Evolutionary conservation across 2,797 vertebrate species (phyloP).

Genomic region (Gymnothorax reevesii): DNA sequence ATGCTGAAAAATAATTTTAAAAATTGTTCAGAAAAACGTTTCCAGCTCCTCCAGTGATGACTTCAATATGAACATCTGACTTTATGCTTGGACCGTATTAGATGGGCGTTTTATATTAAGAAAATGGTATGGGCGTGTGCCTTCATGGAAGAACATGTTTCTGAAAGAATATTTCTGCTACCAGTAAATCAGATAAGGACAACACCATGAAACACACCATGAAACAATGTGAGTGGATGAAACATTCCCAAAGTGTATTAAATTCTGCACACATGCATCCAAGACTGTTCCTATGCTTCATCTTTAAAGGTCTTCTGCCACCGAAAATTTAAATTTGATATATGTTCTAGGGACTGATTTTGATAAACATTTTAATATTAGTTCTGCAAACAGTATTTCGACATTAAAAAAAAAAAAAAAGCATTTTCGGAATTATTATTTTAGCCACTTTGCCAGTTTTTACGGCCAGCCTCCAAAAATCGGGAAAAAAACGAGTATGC

Average conservation of each 20-base stretch:
- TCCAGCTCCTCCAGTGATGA: not conserved
- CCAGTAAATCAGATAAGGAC: not conserved
- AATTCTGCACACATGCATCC: not conserved
- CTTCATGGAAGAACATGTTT: not conserved
- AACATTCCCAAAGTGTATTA: not conserved
- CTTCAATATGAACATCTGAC: constrained; percentile 11
- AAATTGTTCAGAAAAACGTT: not conserved
- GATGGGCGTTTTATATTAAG: not conserved
- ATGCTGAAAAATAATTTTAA: not conserved
- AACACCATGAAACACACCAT: not conserved
- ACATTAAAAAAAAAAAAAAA: too few relatives aligned
- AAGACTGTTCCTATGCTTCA: constrained; percentile 8
- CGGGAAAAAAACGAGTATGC: too few relatives aligned
- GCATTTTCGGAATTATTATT: too few relatives aligned
- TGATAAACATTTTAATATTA: too few relatives aligned
- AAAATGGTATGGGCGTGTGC: not conserved
- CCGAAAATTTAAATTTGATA: too few relatives aligned
- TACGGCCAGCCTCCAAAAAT: too few relatives aligned
- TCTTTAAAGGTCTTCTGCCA: constrained; percentile 39
- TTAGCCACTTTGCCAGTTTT: too few relatives aligned
- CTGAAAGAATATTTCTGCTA: not conserved
- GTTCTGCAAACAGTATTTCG: too few relatives aligned
- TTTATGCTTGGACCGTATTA: not conserved
- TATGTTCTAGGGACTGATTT: too few relatives aligned
- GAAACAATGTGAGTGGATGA: not conserved